Conservation (phyloP, 2,797 vertebrate genomes). For the Neosalanx taihuensis region DNA sequence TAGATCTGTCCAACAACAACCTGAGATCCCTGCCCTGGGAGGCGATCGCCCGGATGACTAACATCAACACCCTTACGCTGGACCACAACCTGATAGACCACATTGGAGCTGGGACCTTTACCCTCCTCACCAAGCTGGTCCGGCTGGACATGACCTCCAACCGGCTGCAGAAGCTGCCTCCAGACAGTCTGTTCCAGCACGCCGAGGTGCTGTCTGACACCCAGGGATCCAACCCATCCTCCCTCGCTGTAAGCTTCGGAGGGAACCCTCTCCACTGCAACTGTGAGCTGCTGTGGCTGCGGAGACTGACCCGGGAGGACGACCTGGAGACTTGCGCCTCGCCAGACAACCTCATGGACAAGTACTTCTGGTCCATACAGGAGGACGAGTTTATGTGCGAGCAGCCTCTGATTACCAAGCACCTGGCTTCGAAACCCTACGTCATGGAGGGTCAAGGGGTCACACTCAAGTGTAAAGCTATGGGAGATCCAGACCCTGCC, state of each 20-base stretch:
- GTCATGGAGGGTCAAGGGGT: slow-evolving; percentile 90
- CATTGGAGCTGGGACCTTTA: slow-evolving; percentile 86
- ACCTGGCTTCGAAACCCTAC: slow-evolving; percentile 73
- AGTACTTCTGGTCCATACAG: slow-evolving; percentile 93
- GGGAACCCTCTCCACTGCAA: slow-evolving; percentile 95
- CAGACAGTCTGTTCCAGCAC: slow-evolving; percentile 85
- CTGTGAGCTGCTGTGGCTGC: slow-evolving; percentile 92
- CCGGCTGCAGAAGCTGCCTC: slow-evolving; percentile 88
- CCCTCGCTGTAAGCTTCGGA: slow-evolving; percentile 85
- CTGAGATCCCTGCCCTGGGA: slow-evolving; percentile 89
- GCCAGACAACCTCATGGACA: slow-evolving; percentile 87
- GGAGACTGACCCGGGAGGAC: slow-evolving; percentile 83
- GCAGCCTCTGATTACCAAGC: slow-evolving; percentile 86
- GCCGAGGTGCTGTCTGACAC: slow-evolving; percentile 78
- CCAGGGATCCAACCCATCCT: slow-evolving; percentile 71
- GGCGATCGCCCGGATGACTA: slow-evolving; percentile 89
- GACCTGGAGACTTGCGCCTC: slow-evolving; percentile 93
- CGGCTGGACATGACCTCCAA: slow-evolving; percentile 94
- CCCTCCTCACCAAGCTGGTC: slow-evolving; percentile 86
- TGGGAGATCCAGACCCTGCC: slow-evolving; percentile 86
- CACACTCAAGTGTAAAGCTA: slow-evolving; percentile 85
- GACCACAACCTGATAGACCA: slow-evolving; percentile 95
- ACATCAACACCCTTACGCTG: slow-evolving; percentile 88
- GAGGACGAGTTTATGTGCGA: slow-evolving; percentile 94
- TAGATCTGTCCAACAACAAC: slow-evolving; percentile 95